phyloP scores from a whole-genome alignment of 2,113 vertebrate species.

The Pontoporia blainvillei region DNA sequence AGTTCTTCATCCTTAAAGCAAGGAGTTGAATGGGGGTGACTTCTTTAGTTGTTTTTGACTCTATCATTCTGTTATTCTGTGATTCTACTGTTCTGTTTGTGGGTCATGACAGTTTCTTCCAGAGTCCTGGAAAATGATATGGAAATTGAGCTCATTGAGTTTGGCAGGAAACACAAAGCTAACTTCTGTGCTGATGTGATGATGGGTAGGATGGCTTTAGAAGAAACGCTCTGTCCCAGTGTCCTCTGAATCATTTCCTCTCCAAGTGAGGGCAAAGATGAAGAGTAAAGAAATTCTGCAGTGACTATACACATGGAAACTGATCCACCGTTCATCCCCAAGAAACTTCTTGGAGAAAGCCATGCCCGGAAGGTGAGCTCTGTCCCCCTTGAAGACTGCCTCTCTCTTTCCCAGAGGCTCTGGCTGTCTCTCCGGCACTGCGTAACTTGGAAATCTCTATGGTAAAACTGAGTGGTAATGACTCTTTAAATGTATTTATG shows the following conservation, averaged over 20 bases:
- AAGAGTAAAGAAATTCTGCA: neutral
- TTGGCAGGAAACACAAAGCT: slow-evolving; percentile 43
- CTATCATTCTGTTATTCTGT: neutral
- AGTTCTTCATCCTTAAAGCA: neutral
- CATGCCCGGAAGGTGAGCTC: neutral
- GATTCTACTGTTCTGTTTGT: neutral
- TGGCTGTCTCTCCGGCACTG: neutral
- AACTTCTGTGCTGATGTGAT: neutral
- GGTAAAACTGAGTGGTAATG: neutral
- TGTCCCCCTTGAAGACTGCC: neutral
- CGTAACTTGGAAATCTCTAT: neutral
- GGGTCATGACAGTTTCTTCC: neutral
- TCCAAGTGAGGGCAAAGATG: neutral
- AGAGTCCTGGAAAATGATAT: slow-evolving; percentile 26
- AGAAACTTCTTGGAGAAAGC: neutral
- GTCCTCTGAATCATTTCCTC: slow-evolving; percentile 59
- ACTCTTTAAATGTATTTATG: slow-evolving; percentile 18
- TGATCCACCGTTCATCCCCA: neutral
- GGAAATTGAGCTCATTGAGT: slow-evolving; percentile 23
- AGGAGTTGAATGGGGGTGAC: neutral
- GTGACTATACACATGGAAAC: neutral
- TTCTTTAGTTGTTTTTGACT: neutral
- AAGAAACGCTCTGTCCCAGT: neutral
- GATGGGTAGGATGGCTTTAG: neutral
- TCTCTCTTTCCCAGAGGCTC: neutral